These are phyloP conservation scores for Ormyrus labotus DNA, from an alignment of 2,888 invertebrate species.

Conservation along the genomic window DNA sequence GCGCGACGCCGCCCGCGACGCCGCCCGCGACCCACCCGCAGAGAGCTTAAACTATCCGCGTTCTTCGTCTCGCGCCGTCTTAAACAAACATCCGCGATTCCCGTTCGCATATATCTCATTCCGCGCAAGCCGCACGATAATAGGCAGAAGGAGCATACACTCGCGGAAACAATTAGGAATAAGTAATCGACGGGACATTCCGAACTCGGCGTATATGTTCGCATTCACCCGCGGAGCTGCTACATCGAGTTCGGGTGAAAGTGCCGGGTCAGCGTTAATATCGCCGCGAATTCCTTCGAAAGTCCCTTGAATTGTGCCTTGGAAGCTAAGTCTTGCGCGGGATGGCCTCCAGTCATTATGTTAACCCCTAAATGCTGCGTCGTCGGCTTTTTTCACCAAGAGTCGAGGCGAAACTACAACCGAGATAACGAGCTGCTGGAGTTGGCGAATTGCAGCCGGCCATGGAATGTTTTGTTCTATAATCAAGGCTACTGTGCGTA, in stretches of 20 bases:
- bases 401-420: background rate
- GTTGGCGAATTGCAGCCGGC: background rate
- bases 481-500: constrained; percentile 19
- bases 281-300: constrained; percentile 62
- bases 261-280: constrained; percentile 49
- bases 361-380: constrained; percentile 38
- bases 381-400: constrained; percentile 28
- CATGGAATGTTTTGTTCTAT: constrained; percentile 43
- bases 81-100: constrained; percentile 16
- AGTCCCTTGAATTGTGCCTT: constrained; percentile 60
- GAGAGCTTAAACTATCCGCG: too few relatives aligned
- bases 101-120: background rate
- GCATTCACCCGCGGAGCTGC: constrained; percentile 58
- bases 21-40: too few relatives aligned
- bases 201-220: constrained; percentile 55
- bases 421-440: background rate
- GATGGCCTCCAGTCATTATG: constrained; percentile 39
- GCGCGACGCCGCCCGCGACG: constrained; percentile 6
- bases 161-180: constrained; percentile 66
- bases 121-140: constrained; percentile 3
- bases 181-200: constrained; percentile 68
- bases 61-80: background rate
- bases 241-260: constrained; percentile 21
- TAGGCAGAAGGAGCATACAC: constrained; percentile 30
- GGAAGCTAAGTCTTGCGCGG: background rate